Evolutionary conservation across 2,113 vertebrate genomes (phyloP).

Genomic region (Tapirus terrestris): DNA sequence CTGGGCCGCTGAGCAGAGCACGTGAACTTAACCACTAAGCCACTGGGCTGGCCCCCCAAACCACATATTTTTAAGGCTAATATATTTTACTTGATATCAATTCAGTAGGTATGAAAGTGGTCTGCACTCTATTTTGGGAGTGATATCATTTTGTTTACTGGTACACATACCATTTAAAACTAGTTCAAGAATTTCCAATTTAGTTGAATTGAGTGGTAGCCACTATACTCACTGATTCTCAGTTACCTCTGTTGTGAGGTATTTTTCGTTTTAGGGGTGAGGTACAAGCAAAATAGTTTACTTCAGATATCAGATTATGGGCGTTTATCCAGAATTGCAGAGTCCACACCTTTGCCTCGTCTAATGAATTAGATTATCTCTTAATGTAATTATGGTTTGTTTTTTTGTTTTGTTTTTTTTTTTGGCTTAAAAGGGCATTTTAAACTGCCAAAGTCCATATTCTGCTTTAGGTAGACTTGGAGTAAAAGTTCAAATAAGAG

Average conservation of each 20-base stretch:
- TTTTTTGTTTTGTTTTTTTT: not conserved
- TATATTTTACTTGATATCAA: not conserved
- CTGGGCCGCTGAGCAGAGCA: no score
- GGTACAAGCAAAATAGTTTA: not conserved
- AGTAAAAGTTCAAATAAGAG: slow-evolving; percentile 22
- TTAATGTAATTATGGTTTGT: not conserved
- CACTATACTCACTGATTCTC: not conserved
- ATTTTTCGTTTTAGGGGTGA: not conserved
- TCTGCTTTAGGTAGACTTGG: not conserved
- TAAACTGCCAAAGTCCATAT: not conserved
- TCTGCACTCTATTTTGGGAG: not conserved
- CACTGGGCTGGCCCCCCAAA: not conserved
- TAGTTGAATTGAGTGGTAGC: not conserved
- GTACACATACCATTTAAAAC: not conserved
- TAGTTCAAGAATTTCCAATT: not conserved
- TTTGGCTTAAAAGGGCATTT: not conserved
- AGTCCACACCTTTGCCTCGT: not conserved
- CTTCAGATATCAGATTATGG: not conserved
- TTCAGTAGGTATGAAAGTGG: not conserved
- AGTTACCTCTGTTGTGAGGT: not conserved
- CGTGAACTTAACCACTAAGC: no score
- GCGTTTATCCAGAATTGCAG: not conserved
- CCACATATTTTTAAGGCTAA: not conserved
- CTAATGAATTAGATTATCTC: not conserved
- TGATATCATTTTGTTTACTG: not conserved